These are phyloP conservation scores for Sturnira hondurensis DNA, from an alignment of 2,113 vertebrate species.

Conservation along the genomic window DNA sequence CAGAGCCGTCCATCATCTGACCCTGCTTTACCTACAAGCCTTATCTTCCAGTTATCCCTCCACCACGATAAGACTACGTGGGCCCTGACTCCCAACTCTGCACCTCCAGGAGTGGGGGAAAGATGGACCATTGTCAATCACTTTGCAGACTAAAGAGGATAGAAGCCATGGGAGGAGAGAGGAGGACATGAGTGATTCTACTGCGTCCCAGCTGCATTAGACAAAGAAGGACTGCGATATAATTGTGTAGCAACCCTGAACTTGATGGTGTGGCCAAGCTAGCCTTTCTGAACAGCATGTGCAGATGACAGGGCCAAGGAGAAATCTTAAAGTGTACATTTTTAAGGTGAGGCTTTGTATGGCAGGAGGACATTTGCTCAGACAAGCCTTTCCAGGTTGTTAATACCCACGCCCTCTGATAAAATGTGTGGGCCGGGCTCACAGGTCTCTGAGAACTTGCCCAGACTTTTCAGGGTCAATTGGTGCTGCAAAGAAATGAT, in stretches of 20 bases:
- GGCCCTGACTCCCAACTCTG: neutral
- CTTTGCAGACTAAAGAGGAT: neutral
- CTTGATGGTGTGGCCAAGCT: neutral
- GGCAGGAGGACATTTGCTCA: neutral
- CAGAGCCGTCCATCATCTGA: neutral
- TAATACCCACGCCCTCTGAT: neutral
- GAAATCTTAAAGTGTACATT: neutral
- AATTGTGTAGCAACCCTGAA: neutral
- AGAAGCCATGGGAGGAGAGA: neutral
- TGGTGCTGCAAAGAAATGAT: constrained; percentile 50
- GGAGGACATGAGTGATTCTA: neutral
- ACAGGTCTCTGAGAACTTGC: constrained; percentile 60
- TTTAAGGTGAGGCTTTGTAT: neutral
- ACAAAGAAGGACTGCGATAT: neutral
- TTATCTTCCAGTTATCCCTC: neutral
- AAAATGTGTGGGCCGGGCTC: constrained; percentile 6
- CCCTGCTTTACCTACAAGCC: neutral
- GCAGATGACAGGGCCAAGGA: neutral
- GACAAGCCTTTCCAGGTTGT: neutral
- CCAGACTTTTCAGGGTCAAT: constrained; percentile 57
- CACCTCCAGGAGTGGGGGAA: neutral
- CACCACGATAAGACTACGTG: neutral
- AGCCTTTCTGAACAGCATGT: neutral
- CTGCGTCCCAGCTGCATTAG: neutral
- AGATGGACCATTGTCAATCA: neutral